A percentile compares a stretch with the other conserved stretches of the same genome.
Conservation (phyloP, 30 jellyfish, hydroid and myxozoan genomes). For the Aurelia aurita region DNA sequence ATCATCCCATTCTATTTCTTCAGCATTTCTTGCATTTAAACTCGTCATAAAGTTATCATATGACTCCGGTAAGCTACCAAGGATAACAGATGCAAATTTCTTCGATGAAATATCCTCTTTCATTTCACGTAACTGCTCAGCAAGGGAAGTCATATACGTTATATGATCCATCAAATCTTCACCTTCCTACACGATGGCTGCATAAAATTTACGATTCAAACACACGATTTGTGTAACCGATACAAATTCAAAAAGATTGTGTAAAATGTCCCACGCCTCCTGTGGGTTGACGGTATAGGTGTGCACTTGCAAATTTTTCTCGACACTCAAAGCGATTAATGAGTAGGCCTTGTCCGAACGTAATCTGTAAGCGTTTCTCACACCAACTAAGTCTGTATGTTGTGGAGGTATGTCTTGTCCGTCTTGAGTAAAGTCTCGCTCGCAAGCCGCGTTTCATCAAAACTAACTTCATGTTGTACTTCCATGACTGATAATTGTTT, state of each 20-base stretch:
- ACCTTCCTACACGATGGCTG: conserved; percentile 56
- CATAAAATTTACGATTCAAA: conserved; percentile 54
- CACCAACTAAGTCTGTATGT: conserved; percentile 22
- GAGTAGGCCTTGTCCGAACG: conserved; percentile 59
- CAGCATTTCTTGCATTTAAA: conserved; percentile 54
- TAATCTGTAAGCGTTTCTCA: conserved; percentile 43
- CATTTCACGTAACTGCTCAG: conserved; percentile 57
- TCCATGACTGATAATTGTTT: conserved; percentile 60
- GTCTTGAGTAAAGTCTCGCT: conserved; percentile 42
- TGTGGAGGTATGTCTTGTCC: conserved; percentile 53
- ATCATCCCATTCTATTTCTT: conserved; percentile 47
- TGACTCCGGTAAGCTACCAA: conserved; percentile 57
- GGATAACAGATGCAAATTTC: conserved; percentile 46
- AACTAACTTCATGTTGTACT: conserved; percentile 37
- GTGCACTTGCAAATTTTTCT: conserved; percentile 55
- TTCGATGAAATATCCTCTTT: conserved; percentile 42
- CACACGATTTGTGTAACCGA: conserved; percentile 50
- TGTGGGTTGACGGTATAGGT: conserved; percentile 55
- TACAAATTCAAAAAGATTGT: conserved; percentile 50
- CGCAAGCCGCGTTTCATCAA: conserved; percentile 51
- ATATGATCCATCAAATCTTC: conserved; percentile 56
- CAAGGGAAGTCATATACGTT: conserved; percentile 51
- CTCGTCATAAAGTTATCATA: conserved; percentile 30
- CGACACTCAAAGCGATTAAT: conserved; percentile 54
- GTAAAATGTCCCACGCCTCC: conserved; percentile 62